Conservation (phyloP, 2,113 vertebrate genomes). For the Hyaena hyaena region DNA sequence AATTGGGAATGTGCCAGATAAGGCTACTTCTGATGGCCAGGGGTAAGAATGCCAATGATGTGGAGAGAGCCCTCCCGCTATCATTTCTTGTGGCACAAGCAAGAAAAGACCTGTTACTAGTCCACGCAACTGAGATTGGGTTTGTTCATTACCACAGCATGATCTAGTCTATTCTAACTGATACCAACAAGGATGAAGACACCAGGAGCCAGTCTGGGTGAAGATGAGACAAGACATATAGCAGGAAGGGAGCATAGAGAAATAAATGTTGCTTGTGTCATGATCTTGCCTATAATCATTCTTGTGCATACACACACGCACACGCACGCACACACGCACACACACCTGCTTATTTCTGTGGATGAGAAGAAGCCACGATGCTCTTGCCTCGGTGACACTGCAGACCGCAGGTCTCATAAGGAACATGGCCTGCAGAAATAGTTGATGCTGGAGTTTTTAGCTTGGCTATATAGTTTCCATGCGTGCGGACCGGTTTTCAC, state of each 20-base stretch:
- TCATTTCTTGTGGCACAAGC: neutral
- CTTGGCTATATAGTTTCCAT: neutral
- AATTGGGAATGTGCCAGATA: neutral
- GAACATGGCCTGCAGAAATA: neutral
- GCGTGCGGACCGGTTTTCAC: neutral
- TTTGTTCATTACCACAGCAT: neutral
- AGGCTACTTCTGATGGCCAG: neutral
- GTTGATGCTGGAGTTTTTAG: neutral
- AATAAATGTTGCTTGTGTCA: too few species aligned
- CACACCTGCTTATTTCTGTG: neutral
- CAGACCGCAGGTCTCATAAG: neutral
- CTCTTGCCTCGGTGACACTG: neutral
- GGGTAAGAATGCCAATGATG: neutral
- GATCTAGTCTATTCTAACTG: neutral
- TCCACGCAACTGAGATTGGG: neutral
- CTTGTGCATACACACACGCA: fast-evolving
- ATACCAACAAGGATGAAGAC: neutral
- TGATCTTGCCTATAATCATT: neutral
- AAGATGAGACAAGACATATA: neutral
- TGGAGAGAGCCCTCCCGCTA: neutral
- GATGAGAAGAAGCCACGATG: neutral
- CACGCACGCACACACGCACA: too few species aligned
- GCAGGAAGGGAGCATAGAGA: neutral
- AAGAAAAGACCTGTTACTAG: neutral
- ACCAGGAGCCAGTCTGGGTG: neutral